These are phyloP conservation scores for Zophobas morio DNA, from an alignment of 1,140 invertebrate species.

Conservation along the genomic window DNA sequence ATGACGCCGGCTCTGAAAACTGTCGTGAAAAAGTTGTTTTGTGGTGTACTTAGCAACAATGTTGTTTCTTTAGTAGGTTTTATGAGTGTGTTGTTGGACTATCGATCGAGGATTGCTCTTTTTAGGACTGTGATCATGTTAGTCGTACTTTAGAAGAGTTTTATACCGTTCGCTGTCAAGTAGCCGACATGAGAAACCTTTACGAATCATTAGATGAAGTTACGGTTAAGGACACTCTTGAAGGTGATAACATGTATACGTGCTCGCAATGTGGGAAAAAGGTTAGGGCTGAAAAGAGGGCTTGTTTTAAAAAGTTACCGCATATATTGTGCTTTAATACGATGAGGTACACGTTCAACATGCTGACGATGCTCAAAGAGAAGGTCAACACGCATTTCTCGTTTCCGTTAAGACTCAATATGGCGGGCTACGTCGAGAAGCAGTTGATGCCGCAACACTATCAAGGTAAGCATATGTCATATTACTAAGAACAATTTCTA, in stretches of 20 bases:
- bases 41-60: slow-evolving; percentile 94
- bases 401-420: slow-evolving; percentile 93
- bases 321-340: slow-evolving; percentile 96
- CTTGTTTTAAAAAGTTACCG: slow-evolving; percentile 95
- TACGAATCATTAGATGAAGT: slow-evolving; percentile 96
- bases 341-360: slow-evolving; percentile 98
- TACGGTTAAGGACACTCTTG: slow-evolving; percentile 95
- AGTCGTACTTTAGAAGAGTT: slow-evolving; percentile 95
- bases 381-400: slow-evolving; percentile 98
- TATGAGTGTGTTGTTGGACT: slow-evolving; percentile 1
- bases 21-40: slow-evolving; percentile 92
- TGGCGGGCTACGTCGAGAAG: slow-evolving; percentile 95
- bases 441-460: slow-evolving; percentile 92
- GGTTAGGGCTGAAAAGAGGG: slow-evolving; percentile 93
- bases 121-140: slow-evolving; percentile 92
- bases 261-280: slow-evolving; percentile 96
- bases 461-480: slow-evolving; percentile 70
- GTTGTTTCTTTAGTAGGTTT: slow-evolving; percentile 86
- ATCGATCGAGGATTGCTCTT: slow-evolving; percentile 15
- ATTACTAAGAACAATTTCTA: no score
- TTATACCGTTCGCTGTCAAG: slow-evolving; percentile 95
- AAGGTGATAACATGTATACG: slow-evolving; percentile 98
- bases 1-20: slow-evolving; percentile 94
- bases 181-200: slow-evolving; percentile 95
- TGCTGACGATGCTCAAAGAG: slow-evolving; percentile 97